A percentile compares a stretch with the other conserved stretches of the same genome.
Evolutionary conservation across 2,113 vertebrate genomes (phyloP).

Genomic region (Semicossyphus pulcher): DNA sequence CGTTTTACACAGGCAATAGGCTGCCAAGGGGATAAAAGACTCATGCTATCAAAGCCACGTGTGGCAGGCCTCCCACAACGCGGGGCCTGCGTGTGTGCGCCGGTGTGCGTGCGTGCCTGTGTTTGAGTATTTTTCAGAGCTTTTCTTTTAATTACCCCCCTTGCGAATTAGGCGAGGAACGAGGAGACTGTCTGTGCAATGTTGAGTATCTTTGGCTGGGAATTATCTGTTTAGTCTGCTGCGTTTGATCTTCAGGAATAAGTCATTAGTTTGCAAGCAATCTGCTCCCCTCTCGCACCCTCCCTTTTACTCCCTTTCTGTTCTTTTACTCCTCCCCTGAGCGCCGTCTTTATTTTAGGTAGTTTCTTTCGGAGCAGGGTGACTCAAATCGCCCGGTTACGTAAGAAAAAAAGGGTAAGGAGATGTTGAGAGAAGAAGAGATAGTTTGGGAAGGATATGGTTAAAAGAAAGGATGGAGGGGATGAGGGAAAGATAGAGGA

Average conservation of each 20-base stretch:
- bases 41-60: slow-evolving; percentile 73
- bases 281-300: slow-evolving; percentile 48
- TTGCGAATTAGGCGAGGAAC: slow-evolving; percentile 66
- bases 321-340: slow-evolving; percentile 40
- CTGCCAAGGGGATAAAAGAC: slow-evolving; percentile 78
- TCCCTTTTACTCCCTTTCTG: slow-evolving; percentile 43
- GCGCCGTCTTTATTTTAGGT: slow-evolving; percentile 69
- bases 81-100: slow-evolving; percentile 35
- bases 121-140: slow-evolving; percentile 64
- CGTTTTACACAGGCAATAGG: slow-evolving; percentile 72
- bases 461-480: slow-evolving; percentile 20
- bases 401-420: slow-evolving; percentile 56
- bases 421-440: slow-evolving; percentile 20
- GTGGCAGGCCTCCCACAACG: slow-evolving; percentile 69
- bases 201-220: slow-evolving; percentile 67
- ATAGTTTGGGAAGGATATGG: neutral
- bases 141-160: slow-evolving; percentile 78
- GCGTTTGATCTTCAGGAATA: slow-evolving; percentile 74
- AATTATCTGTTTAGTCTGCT: slow-evolving; percentile 72
- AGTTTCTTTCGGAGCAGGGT: slow-evolving; percentile 53
- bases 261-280: slow-evolving; percentile 73
- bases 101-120: slow-evolving; percentile 42
- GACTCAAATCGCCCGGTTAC: slow-evolving; percentile 68
- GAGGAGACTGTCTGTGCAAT: slow-evolving; percentile 51
- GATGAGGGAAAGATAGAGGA: slow-evolving; percentile 27